phyloP scores from a whole-genome alignment of 1,140 invertebrate species.

The Procambarus clarkii region DNA sequence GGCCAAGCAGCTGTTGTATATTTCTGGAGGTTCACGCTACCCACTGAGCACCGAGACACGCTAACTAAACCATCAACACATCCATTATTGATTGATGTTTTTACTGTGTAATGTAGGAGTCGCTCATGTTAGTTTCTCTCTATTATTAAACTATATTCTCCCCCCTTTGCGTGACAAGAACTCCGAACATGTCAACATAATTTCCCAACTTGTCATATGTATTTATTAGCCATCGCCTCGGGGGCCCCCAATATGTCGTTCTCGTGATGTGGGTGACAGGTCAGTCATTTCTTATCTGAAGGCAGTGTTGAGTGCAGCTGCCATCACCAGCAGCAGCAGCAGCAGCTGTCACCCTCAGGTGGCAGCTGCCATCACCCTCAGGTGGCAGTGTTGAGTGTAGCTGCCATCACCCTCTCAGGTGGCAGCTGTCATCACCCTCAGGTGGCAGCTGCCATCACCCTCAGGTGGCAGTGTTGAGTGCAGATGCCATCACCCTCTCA shows the following conservation, averaged over 20 bases:
- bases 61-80: no score
- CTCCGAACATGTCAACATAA: not conserved
- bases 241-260: not conserved
- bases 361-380: no score
- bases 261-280: not conserved
- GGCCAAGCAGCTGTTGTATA: no score
- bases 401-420: not conserved
- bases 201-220: not conserved
- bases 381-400: no score
- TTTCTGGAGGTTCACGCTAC: no score
- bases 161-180: not conserved
- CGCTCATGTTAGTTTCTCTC: not conserved
- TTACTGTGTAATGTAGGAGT: no score
- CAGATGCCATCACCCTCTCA: not conserved
- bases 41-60: no score
- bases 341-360: no score
- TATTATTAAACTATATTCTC: not conserved
- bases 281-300: not conserved
- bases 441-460: no score
- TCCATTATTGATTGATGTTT: no score
- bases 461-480: no score
- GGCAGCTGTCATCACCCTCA: not conserved
- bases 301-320: not conserved
- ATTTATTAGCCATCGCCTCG: not conserved
- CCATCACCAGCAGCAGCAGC: no score